Evolutionary conservation across 2,888 invertebrate species (phyloP), one percentile per base, ranked within the genome.

Genomic region (Zaprionus bogoriensis): DNA sequence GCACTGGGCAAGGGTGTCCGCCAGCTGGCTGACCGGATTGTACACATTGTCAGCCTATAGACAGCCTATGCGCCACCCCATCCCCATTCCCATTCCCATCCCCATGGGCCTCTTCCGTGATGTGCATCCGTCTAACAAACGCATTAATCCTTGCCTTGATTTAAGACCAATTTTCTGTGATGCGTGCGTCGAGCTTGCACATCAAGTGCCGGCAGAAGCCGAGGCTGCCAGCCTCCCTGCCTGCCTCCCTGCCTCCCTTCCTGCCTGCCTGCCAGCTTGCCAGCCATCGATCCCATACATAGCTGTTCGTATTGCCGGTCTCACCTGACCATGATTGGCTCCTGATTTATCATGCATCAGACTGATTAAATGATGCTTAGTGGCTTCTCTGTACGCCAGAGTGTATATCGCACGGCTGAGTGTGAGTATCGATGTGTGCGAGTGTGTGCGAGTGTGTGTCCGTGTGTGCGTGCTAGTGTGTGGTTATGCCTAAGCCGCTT

Each of bases 1-100:
- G 88, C 94, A 95, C 78, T 61, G 39, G 46, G 42, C 51, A 12
- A 58, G 55, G 25, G 10, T 23, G 58, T 59, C 44, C 17, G 7
- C 44, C 51, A 6, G 32, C 14, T n/a, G 19, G n/a, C 38, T 32
- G 10, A 9, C 30, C 44, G 32, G n/a, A 42, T 25, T 47, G 62
- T n/a, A 10, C 10, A 51, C 47, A 54, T 52, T 48, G 46, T 47
- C 53, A 38, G 67, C 20, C 38, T 30, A 58, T 48, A 45, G 59
- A 52, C 57, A 58, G 65, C 39, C 66, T 54, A 55, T 70, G n/a
- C 50, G 47, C 28, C n/a, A n/a, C 23, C 6, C 17, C n/a, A 36
- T n/a, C 23, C 39, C 19, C 23, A 23, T 38, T 9, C 9, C 30
- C 5, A 4, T 9, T 1, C 19, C 14, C 4, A 14, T 32, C 30